Base-by-base conservation (phyloP, 2,797 vertebrate species). In the Intellagama lesueurii region DNA sequence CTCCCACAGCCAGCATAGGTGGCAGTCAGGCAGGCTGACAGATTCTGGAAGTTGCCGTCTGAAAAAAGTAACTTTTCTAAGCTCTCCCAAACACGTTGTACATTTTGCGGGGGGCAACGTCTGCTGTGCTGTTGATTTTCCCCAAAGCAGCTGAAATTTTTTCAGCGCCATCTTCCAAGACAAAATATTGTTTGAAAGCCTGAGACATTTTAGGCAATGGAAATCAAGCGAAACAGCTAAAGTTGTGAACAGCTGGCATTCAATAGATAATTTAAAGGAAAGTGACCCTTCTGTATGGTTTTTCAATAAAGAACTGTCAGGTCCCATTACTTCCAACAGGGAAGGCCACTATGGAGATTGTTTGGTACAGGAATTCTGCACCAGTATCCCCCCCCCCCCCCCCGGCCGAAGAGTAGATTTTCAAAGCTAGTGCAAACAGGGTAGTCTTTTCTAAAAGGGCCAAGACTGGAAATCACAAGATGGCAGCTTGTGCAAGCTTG, bases 221-320 rank as follows among this genome's bases (percentile, higher is more conserved):
- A 93, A 95, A 95, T 95, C 96, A 96, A 96, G 93, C 87, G 92
- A 95, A 93, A 89, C 90, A 92, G 52, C 87, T 96, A 95, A 95
- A 94, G 96, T 96, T 95, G 96, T 88, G 97, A 97, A 97, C 97
- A 97, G 97, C 97, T 97, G 97, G 97, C 95, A 94, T 93, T 96
- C 97, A 97, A 97, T 97, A 97, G 97, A 97, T 97, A 97, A 97
- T 98, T 97, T 97, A 97, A 97, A 95, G 95, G 95, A 97, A 97
- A 98, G 97, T 97, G 97, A 97, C 97, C 97, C 97, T 97, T 95
- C 97, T 97, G 97, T 97, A 94, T 96, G 97, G 97, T 98, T 98
- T 97, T 97, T 97, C 97, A 97, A 96, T 97, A 96, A 97, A 96
- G 96, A 97, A 97, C 96, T 97, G 96, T 97, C 97, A 97, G 96